Conservation (phyloP, 2,888 invertebrate genomes). For the Ochropacha duplaris region DNA sequence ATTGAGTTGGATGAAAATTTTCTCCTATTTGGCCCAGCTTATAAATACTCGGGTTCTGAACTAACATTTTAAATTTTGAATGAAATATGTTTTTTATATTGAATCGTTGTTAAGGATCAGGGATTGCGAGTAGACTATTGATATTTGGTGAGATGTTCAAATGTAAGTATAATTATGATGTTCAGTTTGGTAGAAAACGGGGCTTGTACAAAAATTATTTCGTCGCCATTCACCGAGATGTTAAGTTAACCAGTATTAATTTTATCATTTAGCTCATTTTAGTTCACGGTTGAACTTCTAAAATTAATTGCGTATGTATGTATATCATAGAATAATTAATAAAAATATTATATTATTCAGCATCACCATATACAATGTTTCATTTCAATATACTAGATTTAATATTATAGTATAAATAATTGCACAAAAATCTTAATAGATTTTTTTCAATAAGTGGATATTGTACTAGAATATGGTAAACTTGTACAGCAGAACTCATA, state of each 20-base stretch:
- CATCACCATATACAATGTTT: neutral
- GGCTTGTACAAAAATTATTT: constrained; percentile 3
- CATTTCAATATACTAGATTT: neutral
- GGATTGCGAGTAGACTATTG: neutral
- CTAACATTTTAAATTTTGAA: constrained; percentile 29
- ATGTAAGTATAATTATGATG: neutral
- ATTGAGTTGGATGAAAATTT: constrained; percentile 28
- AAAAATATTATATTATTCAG: neutral
- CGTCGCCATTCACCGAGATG: neutral
- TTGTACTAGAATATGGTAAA: neutral
- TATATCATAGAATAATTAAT: neutral
- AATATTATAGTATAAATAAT: neutral
- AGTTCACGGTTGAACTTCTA: neutral
- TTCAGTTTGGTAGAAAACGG: neutral
- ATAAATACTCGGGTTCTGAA: constrained; percentile 9
- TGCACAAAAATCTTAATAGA: neutral
- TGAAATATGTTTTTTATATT: constrained; percentile 11
- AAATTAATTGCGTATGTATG: neutral
- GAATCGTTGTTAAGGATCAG: neutral
- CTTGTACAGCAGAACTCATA: neutral
- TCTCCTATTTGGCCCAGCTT: constrained; percentile 19
- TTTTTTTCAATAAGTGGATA: neutral
- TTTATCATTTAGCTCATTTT: neutral
- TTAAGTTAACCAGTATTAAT: constrained; percentile 3
- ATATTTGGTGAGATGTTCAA: neutral